Conservation (phyloP, 2,113 vertebrate species). For the Oryzias curvinotus region DNA sequence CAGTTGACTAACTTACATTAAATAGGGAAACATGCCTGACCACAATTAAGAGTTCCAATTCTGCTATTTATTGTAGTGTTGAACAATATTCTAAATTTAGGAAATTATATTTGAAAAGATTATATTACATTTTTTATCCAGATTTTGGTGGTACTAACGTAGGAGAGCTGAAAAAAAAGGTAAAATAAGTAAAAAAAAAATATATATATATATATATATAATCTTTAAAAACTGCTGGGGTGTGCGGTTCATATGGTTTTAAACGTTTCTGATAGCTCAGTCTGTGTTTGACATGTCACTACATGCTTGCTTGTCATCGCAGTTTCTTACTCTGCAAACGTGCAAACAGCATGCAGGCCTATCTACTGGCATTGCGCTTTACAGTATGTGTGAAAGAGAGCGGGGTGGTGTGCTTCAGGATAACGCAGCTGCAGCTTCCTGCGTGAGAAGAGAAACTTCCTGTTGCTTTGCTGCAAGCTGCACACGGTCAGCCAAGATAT, state of each 20-base stretch:
- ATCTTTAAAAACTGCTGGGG: conserved; percentile 32
- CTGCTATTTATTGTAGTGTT: no score
- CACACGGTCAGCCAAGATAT: conserved; percentile 65
- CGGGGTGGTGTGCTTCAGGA: conserved; percentile 51
- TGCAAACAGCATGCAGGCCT: background rate
- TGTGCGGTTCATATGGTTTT: conserved; percentile 68
- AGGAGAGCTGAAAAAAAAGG: no score
- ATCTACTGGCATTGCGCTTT: background rate
- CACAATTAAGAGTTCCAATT: no score
- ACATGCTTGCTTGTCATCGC: conserved; percentile 58
- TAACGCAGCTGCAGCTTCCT: conserved; percentile 71
- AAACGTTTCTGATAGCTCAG: conserved; percentile 60
- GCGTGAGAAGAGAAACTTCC: conserved; percentile 67
- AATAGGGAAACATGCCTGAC: no score
- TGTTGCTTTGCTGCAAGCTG: conserved; percentile 64
- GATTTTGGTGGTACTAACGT: background rate
- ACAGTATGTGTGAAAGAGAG: conserved; percentile 39
- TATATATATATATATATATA: no score
- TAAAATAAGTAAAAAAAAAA: no score
- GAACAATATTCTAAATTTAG: no score
- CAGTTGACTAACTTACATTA: background rate
- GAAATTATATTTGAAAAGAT: no score
- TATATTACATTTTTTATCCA: background rate
- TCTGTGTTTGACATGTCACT: conserved; percentile 50
- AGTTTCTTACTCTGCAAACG: conserved; percentile 40